A percentile compares a stretch with the other conserved stretches of the same genome.
Evolutionary conservation across 37 sponge, comb jelly and placozoan species (phyloP).

Genomic region (Beroe forskalii): DNA sequence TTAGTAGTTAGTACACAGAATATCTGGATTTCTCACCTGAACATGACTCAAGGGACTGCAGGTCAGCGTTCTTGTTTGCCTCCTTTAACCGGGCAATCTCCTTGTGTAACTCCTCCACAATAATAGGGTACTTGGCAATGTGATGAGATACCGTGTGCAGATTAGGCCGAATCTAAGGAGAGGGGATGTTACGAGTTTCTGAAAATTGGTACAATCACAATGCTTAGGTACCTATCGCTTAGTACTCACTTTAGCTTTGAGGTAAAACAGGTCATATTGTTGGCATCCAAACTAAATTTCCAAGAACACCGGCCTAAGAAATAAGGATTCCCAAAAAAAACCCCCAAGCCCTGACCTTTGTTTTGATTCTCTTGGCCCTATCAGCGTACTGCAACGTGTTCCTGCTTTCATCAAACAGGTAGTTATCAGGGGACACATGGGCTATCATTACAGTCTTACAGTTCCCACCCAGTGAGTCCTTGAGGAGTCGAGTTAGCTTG

Average conservation of each 20-base stretch:
- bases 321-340: too few relatives aligned
- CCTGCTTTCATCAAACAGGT: slow-evolving; percentile 77
- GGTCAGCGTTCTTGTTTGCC: neutral
- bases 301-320: too few relatives aligned
- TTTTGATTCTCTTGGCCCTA: slow-evolving; percentile 80
- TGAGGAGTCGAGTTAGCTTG: slow-evolving; percentile 84
- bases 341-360: slow-evolving; percentile 68
- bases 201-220: too few relatives aligned
- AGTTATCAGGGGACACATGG: slow-evolving; percentile 78
- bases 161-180: slow-evolving; percentile 70
- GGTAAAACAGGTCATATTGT: too few relatives aligned
- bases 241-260: too few relatives aligned
- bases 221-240: neutral
- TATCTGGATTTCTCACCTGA: too few relatives aligned
- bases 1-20: too few relatives aligned
- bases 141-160: slow-evolving; percentile 73
- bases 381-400: slow-evolving; percentile 85
- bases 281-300: too few relatives aligned
- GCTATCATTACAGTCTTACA: slow-evolving; percentile 85
- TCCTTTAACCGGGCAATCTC: slow-evolving; percentile 70
- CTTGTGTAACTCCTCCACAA: slow-evolving; percentile 71
- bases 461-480: slow-evolving; percentile 85
- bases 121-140: slow-evolving; percentile 74
- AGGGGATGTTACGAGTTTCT: too few relatives aligned
- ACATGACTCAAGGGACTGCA: neutral